A percentile compares a stretch with the other conserved stretches of the same genome.
Conservation (phyloP, 2,113 vertebrate species). For the Mirounga angustirostris region DNA sequence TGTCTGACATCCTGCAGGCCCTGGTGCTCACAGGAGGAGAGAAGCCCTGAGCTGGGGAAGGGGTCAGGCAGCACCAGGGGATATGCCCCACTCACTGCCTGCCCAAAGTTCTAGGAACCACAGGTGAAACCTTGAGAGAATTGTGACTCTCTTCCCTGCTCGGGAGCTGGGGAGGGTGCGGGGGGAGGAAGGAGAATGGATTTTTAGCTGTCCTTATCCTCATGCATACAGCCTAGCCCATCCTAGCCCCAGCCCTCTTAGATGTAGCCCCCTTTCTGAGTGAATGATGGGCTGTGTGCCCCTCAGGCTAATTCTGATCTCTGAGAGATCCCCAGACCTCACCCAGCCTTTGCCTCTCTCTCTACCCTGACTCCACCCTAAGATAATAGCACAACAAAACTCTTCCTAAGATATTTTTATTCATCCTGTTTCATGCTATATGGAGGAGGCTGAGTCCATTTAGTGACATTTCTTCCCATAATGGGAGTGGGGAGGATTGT, state of each 20-base stretch:
- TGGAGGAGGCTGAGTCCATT: conserved; percentile 52
- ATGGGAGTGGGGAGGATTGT: background rate
- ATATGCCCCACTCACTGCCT: background rate
- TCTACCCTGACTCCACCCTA: background rate
- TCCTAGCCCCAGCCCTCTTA: background rate
- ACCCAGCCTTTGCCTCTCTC: background rate
- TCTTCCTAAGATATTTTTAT: conserved; percentile 68
- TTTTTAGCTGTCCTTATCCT: conserved; percentile 36
- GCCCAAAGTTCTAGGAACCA: conserved; percentile 32
- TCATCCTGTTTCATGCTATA: conserved; percentile 57
- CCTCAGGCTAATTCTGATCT: conserved; percentile 75
- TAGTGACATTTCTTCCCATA: conserved; percentile 57
- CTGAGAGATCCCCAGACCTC: conserved; percentile 75
- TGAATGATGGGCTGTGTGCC: conserved; percentile 30
- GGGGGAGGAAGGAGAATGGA: conserved; percentile 14
- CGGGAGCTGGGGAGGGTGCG: background rate
- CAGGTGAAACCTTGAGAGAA: conserved; percentile 49
- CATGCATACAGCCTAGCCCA: background rate
- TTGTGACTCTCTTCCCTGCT: conserved; percentile 44
- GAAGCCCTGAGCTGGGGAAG: conserved; percentile 79
- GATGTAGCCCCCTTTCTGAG: background rate
- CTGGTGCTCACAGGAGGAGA: conserved; percentile 92
- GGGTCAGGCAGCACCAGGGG: background rate
- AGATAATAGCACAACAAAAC: conserved; percentile 56
- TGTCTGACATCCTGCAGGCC: conserved; percentile 97